Base-by-base conservation (phyloP, 2,113 vertebrate genomes). In the Tor tambroides region DNA sequence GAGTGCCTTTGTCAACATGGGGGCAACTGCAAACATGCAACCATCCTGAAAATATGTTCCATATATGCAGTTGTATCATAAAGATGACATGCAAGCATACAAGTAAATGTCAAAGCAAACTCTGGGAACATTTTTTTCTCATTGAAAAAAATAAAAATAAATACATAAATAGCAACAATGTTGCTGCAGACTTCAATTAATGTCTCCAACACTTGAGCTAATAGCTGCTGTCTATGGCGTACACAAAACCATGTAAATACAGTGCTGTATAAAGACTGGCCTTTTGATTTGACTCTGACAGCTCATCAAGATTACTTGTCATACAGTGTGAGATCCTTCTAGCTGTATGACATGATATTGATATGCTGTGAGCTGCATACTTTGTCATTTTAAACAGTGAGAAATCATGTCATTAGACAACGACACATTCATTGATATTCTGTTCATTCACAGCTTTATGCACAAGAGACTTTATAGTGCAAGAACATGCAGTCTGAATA, bases 61-160 rank as follows among this genome's bases (percentile, higher is more conserved):
- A n/a, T n/a, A n/a, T n/a, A 83, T 43, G 41, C 8, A 43, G 65
- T 23, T 26, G 32, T 56, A 15, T 15, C 1, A 23, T 28, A 69
- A 32, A 69, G 32, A 67, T 54, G 38, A 79, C 51, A 43, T 77
- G 43, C 65, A 49, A 43, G 54, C 15, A 61, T 23, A 6, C 38
- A 43, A 80, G 49, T 71, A 87, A 89, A 87, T 89, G 85, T 63
- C 80, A 88, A 86, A 30, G 65, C 71, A 87, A 85, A 85, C 59
- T 86, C 41, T 5, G 41, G 77, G 75, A 86, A 82, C 72, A 89
- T 85, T 88, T 69, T 63, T 69, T n/a, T n/a, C 69, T 88, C 38
- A 14, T 7, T 72, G 65, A 56, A 80, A 80, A 79, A 19, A 54
- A 54, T 1, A n/a, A n/a, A n/a, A n/a, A n/a, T n/a, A n/a, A n/a